Evolutionary conservation across 2,113 vertebrate genomes (phyloP).

Genomic region (Sminthopsis crassicaudata): DNA sequence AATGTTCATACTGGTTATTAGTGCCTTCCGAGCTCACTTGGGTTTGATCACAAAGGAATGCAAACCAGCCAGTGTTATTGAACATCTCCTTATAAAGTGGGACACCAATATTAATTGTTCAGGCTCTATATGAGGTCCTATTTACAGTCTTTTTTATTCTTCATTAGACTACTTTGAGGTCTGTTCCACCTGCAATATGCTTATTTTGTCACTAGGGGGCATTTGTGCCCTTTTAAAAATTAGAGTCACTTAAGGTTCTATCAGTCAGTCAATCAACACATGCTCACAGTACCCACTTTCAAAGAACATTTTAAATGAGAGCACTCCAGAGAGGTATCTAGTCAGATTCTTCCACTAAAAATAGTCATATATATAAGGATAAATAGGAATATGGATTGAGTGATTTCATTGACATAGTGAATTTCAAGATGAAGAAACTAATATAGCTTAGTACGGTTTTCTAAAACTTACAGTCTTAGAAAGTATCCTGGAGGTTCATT

Average conservation of each 20-base stretch:
- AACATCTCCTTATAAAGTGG: background rate
- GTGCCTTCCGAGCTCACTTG: background rate
- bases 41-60: background rate
- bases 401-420: background rate
- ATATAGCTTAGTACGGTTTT: background rate
- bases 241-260: background rate
- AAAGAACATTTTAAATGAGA: background rate
- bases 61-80: background rate
- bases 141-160: background rate
- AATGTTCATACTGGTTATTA: background rate
- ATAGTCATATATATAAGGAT: background rate
- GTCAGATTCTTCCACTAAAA: background rate
- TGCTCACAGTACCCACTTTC: background rate
- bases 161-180: background rate
- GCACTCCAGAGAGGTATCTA: background rate
- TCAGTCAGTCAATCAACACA: background rate
- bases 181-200: background rate
- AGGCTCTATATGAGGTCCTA: background rate
- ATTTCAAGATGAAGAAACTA: background rate
- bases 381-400: background rate
- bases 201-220: conserved; percentile 67
- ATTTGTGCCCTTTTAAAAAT: conserved; percentile 29
- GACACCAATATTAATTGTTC: conserved; percentile 15
- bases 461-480: background rate
- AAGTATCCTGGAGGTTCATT: background rate